Evolutionary conservation across 2,113 vertebrate genomes (phyloP).

Genomic region (Tachysurus fulvidraco): DNA sequence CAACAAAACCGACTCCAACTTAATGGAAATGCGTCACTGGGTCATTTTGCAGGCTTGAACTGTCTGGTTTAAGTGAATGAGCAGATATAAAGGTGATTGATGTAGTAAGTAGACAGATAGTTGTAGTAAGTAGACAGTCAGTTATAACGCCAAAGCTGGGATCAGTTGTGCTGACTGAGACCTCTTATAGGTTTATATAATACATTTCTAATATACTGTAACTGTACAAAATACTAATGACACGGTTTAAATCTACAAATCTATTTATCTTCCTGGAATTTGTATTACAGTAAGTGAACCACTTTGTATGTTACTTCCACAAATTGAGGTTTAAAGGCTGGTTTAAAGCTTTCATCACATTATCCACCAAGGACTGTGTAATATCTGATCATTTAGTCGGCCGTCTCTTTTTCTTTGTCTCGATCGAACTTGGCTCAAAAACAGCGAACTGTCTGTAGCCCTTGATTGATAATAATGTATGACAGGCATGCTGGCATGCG

Average conservation of each 20-base stretch:
- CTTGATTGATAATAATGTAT: slow-evolving; percentile 8
- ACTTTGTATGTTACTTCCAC: neutral
- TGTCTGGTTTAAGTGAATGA: neutral
- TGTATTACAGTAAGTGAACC: neutral
- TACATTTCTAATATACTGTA: neutral
- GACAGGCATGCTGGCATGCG: neutral
- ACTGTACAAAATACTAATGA: neutral
- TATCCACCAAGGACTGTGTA: neutral
- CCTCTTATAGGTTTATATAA: neutral
- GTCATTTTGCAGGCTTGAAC: neutral
- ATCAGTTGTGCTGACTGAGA: neutral
- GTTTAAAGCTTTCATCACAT: slow-evolving; percentile 8
- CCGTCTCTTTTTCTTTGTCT: neutral
- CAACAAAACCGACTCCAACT: too few relatives aligned
- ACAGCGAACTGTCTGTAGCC: slow-evolving; percentile 10
- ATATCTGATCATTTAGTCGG: slow-evolving; percentile 1
- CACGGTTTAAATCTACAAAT: neutral
- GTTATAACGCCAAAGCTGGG: neutral
- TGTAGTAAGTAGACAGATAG: neutral
- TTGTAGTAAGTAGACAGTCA: neutral
- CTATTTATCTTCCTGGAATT: slow-evolving; percentile 7
- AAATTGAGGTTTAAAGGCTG: neutral
- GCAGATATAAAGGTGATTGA: neutral
- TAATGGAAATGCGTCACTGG: neutral
- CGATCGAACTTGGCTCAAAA: neutral